Evolutionary conservation across 2,888 invertebrate species (phyloP), one percentile per base, ranked within the genome.

Genomic region (Watsonalla cultraria): DNA sequence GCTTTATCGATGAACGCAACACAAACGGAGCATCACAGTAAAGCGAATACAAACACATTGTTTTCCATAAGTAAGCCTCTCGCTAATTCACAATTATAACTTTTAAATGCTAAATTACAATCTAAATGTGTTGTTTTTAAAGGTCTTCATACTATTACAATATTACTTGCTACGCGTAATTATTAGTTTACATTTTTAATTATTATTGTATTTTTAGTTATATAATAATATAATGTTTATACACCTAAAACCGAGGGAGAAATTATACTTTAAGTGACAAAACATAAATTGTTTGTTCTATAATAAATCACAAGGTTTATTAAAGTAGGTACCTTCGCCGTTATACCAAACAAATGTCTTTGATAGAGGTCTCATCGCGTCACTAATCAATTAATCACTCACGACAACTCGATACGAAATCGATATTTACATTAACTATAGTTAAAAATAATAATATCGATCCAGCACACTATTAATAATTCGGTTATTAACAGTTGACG

Each of bases 51-150:
- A 66, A 63, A 68, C 62, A 67, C 62, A 66, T 64, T 61, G 42
- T 62, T 64, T 66, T 66, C 57, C 65, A 55, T 72, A 70, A 65
- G 68, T 70, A 81, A 85, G 86, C 86, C 86, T 86, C 85, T 82
- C 74, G 71, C 80, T 78, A 79, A 64, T 70, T 66, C 70, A 72
- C 68, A 68, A 64, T 66, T 65, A 65, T 45, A 45, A 45, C 51
- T 45, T 74, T 81, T 83, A 82, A 81, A 84, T 82, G 80, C 84
- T 85, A 84, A 71, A 67, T 66, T 78, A 76, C 63, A 71, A 58
- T 64, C 78, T 80, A 82, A 63, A 74, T 76, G 76, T 78, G 68
- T 67, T 69, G 70, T 68, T 63, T 24, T 70, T 72, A 64, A 72
- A 76, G 69, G 74, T 80, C 72, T 78, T 76, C 72, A 77, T 71